Percentiles rank a stretch among this genome's conserved stretches.
Conservation (phyloP, 2,113 vertebrate genomes). For the Salvator merianae region DNA sequence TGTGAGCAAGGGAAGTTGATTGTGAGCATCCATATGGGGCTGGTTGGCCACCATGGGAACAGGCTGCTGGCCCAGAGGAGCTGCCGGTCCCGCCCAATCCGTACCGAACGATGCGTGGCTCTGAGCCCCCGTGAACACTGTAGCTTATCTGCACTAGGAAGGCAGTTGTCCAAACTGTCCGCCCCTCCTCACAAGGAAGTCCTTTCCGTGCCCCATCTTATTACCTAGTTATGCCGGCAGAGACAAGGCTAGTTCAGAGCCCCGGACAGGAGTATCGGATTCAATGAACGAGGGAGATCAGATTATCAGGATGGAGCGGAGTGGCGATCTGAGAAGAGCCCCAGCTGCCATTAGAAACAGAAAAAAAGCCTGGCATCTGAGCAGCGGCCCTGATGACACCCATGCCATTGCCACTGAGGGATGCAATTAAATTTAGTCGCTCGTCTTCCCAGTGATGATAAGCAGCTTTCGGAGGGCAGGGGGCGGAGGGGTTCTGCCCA, state of each 20-base stretch:
- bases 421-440: background rate
- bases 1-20: too few species aligned
- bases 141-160: too few species aligned
- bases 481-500: background rate
- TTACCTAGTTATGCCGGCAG: background rate
- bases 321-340: background rate
- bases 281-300: background rate
- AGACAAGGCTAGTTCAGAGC: background rate
- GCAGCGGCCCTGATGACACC: background rate
- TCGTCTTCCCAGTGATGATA: background rate
- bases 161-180: too few species aligned
- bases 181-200: accelerated
- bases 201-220: too few species aligned
- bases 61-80: too few species aligned
- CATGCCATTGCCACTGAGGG: background rate
- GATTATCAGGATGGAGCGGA: background rate
- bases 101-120: too few species aligned
- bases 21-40: too few species aligned
- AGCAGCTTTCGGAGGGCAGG: background rate
- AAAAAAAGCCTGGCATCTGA: accelerated
- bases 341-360: background rate
- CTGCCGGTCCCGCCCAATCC: too few species aligned
- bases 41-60: too few species aligned
- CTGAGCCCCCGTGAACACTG: too few species aligned
- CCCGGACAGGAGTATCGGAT: background rate